phyloP scores from a whole-genome alignment of 1,140 invertebrate genomes.

The Eriocheir sinensis region DNA sequence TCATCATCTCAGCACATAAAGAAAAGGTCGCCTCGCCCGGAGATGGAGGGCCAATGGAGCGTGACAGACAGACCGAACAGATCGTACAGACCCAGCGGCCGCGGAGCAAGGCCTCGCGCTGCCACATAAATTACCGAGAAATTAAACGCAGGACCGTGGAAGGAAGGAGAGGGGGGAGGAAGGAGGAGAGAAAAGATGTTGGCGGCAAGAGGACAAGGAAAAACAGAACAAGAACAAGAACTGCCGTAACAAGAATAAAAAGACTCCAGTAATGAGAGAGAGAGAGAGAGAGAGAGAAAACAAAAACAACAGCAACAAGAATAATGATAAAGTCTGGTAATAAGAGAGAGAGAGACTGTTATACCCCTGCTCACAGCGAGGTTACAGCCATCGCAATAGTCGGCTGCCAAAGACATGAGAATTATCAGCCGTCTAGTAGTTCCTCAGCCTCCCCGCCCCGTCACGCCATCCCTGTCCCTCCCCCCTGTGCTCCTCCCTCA shows the following conservation, averaged over 20 bases:
- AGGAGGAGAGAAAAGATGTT: not conserved
- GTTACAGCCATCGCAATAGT: constrained; percentile 22
- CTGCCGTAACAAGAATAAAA: not conserved
- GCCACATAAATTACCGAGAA: too few relatives aligned
- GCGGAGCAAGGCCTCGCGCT: too few relatives aligned
- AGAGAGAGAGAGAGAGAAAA: not conserved
- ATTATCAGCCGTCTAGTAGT: not conserved
- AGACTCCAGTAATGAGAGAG: not conserved
- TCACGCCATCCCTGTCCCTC: not conserved
- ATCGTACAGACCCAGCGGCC: too few relatives aligned
- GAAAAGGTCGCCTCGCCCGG: too few relatives aligned
- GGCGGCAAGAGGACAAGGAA: not conserved
- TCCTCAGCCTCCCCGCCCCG: constrained; percentile 25
- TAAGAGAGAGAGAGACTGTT: not conserved
- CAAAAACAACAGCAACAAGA: not conserved
- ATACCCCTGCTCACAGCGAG: not conserved
- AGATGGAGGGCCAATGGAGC: too few relatives aligned
- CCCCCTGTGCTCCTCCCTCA: not conserved
- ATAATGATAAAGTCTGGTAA: not conserved
- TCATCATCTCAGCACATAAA: too few relatives aligned
- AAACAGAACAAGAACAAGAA: not conserved
- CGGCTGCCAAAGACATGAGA: not conserved
- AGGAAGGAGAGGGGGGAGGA: too few relatives aligned
- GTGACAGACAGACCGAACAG: too few relatives aligned
- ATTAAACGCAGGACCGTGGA: too few relatives aligned